Evolutionary conservation across 2,888 invertebrate genomes (phyloP), one percentile per base, ranked within the genome.

Genomic region (Mesoligia furuncula): DNA sequence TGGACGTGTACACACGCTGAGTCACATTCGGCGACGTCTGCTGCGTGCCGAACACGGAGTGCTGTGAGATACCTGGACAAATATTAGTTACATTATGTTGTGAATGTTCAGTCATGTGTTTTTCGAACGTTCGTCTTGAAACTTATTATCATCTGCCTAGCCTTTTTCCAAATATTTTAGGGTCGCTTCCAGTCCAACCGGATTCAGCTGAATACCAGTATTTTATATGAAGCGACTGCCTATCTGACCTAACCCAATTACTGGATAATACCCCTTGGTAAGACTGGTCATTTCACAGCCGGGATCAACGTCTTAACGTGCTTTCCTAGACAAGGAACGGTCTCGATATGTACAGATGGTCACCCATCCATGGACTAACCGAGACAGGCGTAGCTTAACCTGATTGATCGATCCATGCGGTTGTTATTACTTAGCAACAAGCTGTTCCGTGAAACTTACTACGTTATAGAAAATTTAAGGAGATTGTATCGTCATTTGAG

Each of bases 1-100:
- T 99, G 99, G 80, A 98, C 98, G 92, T 98, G 97, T 69, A 98
- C 98, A 93, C 99, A 99, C 36, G 98, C 97, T 3, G 98, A 97
- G 93, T 98, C 98, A 90, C 98, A 98, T 11, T 96, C 96, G 0
- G 95, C 92, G 0, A 94, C 93, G 74, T 96, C 96, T 0, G 93
- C 88, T 83, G 97, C 96, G 89, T 98, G 97, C 59, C 98, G 97
- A 20, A 98, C 98, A 0, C 98, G 97, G 90, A 98, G 98, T 70
- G 98, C 98, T 75, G 97, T 96, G 90, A 98, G 97, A 91, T 98
- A 99, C 93, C 98, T 98, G 95, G 24, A 24, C 36, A 62, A 62
- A 62, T 62, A 24, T 61, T 17, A 31, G 15, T 27, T 27, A 61
- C 17, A 31, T 61, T 27, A 62, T 20, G 20, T 20, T 31, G 9